These are phyloP conservation scores for Emesis furor DNA, from an alignment of 2,888 invertebrate genomes.

Conservation along the genomic window DNA sequence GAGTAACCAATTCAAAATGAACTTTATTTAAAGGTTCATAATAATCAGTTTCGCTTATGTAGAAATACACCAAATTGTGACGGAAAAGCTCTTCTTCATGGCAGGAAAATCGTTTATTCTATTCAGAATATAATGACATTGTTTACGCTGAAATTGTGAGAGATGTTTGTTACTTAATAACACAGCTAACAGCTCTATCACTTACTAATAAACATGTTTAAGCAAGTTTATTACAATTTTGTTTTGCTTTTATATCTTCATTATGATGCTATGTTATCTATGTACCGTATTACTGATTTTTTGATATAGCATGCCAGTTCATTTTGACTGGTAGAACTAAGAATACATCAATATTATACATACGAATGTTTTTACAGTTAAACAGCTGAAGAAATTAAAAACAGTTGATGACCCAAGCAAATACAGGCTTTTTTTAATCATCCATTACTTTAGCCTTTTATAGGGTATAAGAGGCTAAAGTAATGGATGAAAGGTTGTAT, in stretches of 20 bases:
- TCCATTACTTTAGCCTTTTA: too few relatives aligned
- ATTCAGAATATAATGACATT: slow-evolving; percentile 24
- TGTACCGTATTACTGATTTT: too few relatives aligned
- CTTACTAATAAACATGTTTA: neutral
- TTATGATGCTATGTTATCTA: too few relatives aligned
- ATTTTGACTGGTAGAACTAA: too few relatives aligned
- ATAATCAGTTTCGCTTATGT: slow-evolving; percentile 33
- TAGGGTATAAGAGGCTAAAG: too few relatives aligned
- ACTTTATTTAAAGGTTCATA: slow-evolving; percentile 40
- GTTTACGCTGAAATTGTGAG: slow-evolving; percentile 22
- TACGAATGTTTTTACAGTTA: too few relatives aligned
- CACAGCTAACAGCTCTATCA: neutral
- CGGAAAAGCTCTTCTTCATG: slow-evolving; percentile 12
- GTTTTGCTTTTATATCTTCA: neutral
- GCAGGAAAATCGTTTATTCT: slow-evolving; percentile 15
- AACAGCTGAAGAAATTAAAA: too few relatives aligned
- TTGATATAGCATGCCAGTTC: too few relatives aligned
- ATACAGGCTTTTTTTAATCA: too few relatives aligned
- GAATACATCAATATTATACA: too few relatives aligned
- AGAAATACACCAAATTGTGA: slow-evolving; percentile 36
- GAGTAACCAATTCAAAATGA: slow-evolving; percentile 39
- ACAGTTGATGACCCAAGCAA: too few relatives aligned
- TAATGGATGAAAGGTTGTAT: too few relatives aligned
- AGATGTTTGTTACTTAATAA: slow-evolving; percentile 5
- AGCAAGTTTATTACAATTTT: neutral